Base-by-base conservation (phyloP, 2,797 vertebrate species). In the Cossypha dichroa region DNA sequence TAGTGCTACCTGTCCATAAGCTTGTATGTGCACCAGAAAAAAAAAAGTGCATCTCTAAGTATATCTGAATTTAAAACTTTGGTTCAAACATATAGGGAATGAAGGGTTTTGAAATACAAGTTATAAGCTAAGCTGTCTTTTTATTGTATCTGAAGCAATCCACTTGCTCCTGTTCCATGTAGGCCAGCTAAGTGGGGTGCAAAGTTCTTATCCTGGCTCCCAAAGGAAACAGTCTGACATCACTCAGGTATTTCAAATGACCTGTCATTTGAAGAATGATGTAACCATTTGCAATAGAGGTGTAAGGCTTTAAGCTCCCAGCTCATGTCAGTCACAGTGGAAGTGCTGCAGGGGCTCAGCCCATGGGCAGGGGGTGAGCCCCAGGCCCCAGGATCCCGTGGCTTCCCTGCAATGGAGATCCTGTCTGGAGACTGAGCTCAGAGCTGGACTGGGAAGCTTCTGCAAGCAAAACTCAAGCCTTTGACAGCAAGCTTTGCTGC, bases 281-380 rank as follows among this genome's bases (percentile, higher is more conserved):
- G 15, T 31, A 55, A 19, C 17, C 60, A 15, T 77, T 40, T 60
- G 34, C 0, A 3, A 12, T 36, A 3, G 3, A 38, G n/a, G 38
- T 60, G 1, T 22, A 55, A 4, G 10, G 21, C 58, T 81, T 86
- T 64, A 21, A 62, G 64, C 56, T 82, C 31, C 34, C 46, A 48
- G 34, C 17, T 73, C 3, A 0, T 6, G 16, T 23, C 8, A 17
- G 20, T 45, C 7, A 2, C 34, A 2, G 13, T n/a, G 43, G 22
- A 60, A 38, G 20, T 4, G 23, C 16, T 38, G 54, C 18, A 28
- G 54, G 58, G 15, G 17, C 2, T 15, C 36, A 40, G 49, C 33
- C 49, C 46, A 4, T 0, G 1, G 54, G n/a, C 23, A 36, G 20
- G 10, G 11, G 14, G 18, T 18, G 40, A 0, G 1, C 3, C 2